A percentile compares a stretch with the other conserved stretches of the same genome.
These are phyloP conservation scores for Furcula furcula DNA, from an alignment of 2,888 invertebrate genomes.

Conservation along the genomic window DNA sequence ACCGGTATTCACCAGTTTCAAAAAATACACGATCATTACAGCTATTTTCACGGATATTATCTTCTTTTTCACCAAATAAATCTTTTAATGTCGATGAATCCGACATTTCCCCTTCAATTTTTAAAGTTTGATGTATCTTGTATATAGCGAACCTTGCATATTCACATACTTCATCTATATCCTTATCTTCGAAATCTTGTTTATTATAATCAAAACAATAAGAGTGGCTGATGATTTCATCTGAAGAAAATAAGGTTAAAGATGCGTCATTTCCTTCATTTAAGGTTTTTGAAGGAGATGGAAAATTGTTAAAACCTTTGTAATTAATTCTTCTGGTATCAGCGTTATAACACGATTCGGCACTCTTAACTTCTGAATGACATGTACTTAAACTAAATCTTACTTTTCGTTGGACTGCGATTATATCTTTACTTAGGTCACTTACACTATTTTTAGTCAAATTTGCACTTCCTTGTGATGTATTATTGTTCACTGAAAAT, in stretches of 20 bases:
- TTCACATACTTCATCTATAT: conserved; percentile 37
- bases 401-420: conserved; percentile 45
- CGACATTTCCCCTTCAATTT: conserved; percentile 43
- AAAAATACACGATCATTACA: conserved; percentile 37
- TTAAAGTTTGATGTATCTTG: conserved; percentile 60
- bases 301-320: conserved; percentile 14
- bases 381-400: conserved; percentile 46
- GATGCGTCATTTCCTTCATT: conserved; percentile 46
- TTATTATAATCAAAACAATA: conserved; percentile 36
- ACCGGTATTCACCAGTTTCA: conserved; percentile 52
- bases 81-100: conserved; percentile 70
- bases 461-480: too few species aligned
- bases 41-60: conserved; percentile 20
- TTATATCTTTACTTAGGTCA: too few species aligned
- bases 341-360: conserved; percentile 65
- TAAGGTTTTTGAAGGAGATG: conserved; percentile 65
- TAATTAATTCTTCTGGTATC: too few species aligned
- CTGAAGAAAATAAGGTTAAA: conserved; percentile 25
- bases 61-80: conserved; percentile 36
- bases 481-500: too few species aligned
- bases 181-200: conserved; percentile 41
- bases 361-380: conserved; percentile 36
- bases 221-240: conserved; percentile 54
- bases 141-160: conserved; percentile 65
- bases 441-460: too few species aligned